Conservation (phyloP, 1,140 invertebrate species). For the Papilio xuthus region DNA sequence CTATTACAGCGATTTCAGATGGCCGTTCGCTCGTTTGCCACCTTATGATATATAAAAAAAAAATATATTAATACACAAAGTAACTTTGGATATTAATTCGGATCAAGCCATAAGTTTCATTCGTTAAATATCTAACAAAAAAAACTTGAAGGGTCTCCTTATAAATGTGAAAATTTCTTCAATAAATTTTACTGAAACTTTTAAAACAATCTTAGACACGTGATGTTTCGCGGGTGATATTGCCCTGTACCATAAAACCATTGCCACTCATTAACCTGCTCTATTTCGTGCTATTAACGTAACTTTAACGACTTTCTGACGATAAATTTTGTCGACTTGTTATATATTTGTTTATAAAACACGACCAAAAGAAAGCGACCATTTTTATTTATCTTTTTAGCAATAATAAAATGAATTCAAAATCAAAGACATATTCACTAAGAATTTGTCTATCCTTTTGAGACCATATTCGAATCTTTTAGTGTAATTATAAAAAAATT, state of each 20-base stretch:
- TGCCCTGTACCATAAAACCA: conserved; percentile 15
- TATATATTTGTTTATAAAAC: conserved; percentile 17
- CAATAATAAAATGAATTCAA: too few species aligned
- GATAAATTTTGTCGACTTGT: not conserved
- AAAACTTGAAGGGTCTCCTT: not conserved
- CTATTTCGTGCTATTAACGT: conserved; percentile 22
- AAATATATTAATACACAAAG: too few species aligned
- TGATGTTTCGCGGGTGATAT: not conserved
- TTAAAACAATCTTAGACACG: not conserved
- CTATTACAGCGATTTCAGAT: too few species aligned
- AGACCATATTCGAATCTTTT: too few species aligned
- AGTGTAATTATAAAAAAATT: too few species aligned
- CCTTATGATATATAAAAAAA: too few species aligned
- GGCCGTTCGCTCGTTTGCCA: too few species aligned
- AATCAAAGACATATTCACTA: too few species aligned
- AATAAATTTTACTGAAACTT: not conserved
- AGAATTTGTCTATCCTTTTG: too few species aligned
- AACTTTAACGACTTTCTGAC: conserved; percentile 32
- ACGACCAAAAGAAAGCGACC: not conserved
- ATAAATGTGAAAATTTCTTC: not conserved
- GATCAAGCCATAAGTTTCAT: not conserved
- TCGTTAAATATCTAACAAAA: not conserved
- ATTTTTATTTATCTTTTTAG: too few species aligned
- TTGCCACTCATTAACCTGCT: conserved; percentile 22
- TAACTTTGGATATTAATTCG: not conserved